A percentile compares a stretch with the other conserved stretches of the same genome.
These are phyloP conservation scores for Microcebus murinus DNA, from an alignment of 2,113 vertebrate genomes.

Conservation along the genomic window DNA sequence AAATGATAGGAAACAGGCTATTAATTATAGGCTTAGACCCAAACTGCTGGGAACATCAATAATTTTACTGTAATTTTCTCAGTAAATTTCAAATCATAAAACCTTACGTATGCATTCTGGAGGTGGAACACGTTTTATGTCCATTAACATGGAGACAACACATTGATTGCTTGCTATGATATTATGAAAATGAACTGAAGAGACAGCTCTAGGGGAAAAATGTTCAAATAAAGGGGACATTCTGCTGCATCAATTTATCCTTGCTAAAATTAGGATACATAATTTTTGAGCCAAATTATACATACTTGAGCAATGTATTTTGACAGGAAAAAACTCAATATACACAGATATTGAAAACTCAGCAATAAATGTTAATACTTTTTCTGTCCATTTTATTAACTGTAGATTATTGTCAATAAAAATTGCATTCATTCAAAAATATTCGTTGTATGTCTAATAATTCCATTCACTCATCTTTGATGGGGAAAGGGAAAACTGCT, in stretches of 20 bases:
- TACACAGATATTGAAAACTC: not conserved
- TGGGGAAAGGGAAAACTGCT: not conserved
- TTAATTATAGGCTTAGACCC: slow-evolving; percentile 82
- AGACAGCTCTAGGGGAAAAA: slow-evolving; percentile 62
- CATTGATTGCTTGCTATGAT: slow-evolving; percentile 82
- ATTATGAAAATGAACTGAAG: slow-evolving; percentile 81
- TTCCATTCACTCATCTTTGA: not conserved
- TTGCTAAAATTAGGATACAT: slow-evolving; percentile 77
- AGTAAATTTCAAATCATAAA: slow-evolving; percentile 83
- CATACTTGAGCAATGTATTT: slow-evolving; percentile 37
- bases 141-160: slow-evolving; percentile 85
- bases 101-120: slow-evolving; percentile 77
- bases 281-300: not conserved
- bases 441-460: not conserved
- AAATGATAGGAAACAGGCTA: slow-evolving; percentile 82
- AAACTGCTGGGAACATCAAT: slow-evolving; percentile 86
- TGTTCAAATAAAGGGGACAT: slow-evolving; percentile 72
- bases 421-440: not conserved
- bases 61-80: slow-evolving; percentile 83
- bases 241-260: slow-evolving; percentile 67
- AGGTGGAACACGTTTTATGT: slow-evolving; percentile 81
- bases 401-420: not conserved
- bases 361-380: not conserved
- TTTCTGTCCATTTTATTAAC: not conserved
- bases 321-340: not conserved